Percentiles rank a stretch among this genome's conserved stretches.
These are phyloP conservation scores for Drosophila sproati DNA, from an alignment of 1,140 invertebrate species.

Conservation along the genomic window DNA sequence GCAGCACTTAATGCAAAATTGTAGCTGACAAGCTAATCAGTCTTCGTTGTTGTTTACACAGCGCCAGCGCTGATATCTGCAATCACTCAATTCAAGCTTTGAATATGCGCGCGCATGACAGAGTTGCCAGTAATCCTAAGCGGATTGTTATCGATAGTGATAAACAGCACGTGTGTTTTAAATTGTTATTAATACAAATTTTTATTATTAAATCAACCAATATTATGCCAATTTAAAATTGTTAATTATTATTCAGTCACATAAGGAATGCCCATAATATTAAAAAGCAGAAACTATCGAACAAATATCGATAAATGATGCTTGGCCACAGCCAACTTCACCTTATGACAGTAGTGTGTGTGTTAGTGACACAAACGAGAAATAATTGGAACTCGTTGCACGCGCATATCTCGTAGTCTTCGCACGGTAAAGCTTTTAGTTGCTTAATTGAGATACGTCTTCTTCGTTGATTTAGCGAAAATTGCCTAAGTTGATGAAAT, in stretches of 20 bases:
- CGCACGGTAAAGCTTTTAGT: slow-evolving; percentile 6
- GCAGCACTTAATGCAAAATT: neutral
- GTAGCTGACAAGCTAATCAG: slow-evolving; percentile 12
- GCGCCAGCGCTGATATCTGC: neutral
- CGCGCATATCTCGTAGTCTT: slow-evolving; percentile 29
- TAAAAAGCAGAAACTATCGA: neutral
- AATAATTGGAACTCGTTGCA: slow-evolving; percentile 37
- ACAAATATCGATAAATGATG: slow-evolving; percentile 4
- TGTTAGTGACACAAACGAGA: slow-evolving; percentile 35
- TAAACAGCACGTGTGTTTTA: neutral
- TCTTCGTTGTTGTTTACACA: slow-evolving; percentile 10
- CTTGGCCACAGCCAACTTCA: slow-evolving; percentile 10
- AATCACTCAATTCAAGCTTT: neutral
- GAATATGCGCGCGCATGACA: neutral
- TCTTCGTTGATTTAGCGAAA: slow-evolving; percentile 48
- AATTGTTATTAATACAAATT: neutral
- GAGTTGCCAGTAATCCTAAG: too few relatives aligned
- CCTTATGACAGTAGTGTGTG: slow-evolving; percentile 6
- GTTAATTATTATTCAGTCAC: neutral
- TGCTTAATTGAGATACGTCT: slow-evolving; percentile 43
- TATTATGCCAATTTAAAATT: neutral
- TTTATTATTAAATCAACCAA: too few relatives aligned
- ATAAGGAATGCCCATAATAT: neutral
- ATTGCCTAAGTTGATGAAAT: slow-evolving; percentile 64
- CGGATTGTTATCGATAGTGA: neutral